These are phyloP conservation scores for Phalanger gymnotis DNA, from an alignment of 2,797 vertebrate genomes.

Conservation along the genomic window DNA sequence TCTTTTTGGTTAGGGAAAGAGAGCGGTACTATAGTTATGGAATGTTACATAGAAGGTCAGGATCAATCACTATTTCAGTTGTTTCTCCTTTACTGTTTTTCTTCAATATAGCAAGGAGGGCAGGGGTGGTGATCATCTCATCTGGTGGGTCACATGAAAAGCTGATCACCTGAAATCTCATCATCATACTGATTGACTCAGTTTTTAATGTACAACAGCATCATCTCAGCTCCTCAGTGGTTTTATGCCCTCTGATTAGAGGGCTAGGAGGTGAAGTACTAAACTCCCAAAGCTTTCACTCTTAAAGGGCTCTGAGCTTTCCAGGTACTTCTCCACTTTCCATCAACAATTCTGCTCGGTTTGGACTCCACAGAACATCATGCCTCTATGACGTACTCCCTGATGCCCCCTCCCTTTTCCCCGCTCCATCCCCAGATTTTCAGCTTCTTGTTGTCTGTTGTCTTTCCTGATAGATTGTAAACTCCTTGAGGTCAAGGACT, in stretches of 20 bases:
- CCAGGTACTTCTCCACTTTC: not conserved
- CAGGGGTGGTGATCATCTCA: not conserved
- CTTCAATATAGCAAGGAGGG: not conserved
- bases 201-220: not conserved
- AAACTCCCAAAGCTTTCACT: not conserved
- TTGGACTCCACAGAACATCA: not conserved
- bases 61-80: not conserved
- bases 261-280: not conserved
- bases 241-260: not conserved
- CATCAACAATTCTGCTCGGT: not conserved
- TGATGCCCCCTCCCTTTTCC: not conserved
- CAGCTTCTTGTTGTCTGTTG: not conserved
- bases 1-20: not conserved
- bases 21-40: not conserved
- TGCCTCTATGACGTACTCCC: not conserved
- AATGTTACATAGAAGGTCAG: not conserved
- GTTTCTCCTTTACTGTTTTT: not conserved
- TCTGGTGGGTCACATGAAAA: not conserved
- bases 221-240: not conserved
- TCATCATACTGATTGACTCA: not conserved
- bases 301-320: not conserved
- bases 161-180: not conserved
- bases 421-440: not conserved
- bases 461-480: not conserved
- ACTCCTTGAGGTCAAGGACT: not conserved